phyloP scores from a whole-genome alignment of 2,888 invertebrate genomes.

The Tineola bisselliella region DNA sequence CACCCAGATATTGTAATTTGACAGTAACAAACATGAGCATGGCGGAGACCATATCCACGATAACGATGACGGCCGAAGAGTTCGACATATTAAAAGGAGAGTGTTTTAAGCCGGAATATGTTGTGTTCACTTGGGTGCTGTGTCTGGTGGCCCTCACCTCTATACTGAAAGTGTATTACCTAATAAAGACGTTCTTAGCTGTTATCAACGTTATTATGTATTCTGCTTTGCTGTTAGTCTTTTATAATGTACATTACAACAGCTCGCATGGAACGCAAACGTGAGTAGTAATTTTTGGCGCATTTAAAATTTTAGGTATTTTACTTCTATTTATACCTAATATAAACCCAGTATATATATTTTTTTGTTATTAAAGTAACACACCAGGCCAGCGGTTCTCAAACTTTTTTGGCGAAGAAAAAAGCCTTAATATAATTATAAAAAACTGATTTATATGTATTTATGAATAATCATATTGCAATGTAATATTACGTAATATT shows the following conservation, averaged over 20 bases:
- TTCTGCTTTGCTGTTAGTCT: conserved; percentile 73
- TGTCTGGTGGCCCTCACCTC: conserved; percentile 92
- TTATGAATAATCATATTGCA: too few species aligned
- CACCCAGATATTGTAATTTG: conserved; percentile 16
- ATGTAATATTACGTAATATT: too few species aligned
- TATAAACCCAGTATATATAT: too few species aligned
- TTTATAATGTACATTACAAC: conserved; percentile 64
- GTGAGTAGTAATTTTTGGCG: conserved; percentile 33
- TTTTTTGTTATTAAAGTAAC: too few species aligned
- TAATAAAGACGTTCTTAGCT: conserved; percentile 84
- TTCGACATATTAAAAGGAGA: conserved; percentile 24
- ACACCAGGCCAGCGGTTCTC: too few species aligned
- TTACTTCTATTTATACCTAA: too few species aligned
- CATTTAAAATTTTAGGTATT: too few species aligned
- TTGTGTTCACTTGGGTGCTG: conserved; percentile 93
- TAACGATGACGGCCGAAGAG: background rate
- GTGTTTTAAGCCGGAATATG: conserved; percentile 83
- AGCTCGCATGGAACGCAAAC: conserved; percentile 26
- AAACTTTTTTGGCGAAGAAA: too few species aligned
- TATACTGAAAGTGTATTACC: conserved; percentile 88
- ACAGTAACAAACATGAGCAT: conserved; percentile 13
- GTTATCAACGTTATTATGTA: conserved; percentile 80
- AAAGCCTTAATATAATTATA: too few species aligned
- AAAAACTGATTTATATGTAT: too few species aligned
- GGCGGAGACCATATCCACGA: background rate